Percentiles rank a stretch among this genome's conserved stretches.
These are phyloP conservation scores for Carterocephalus palaemon DNA, from an alignment of 2,888 invertebrate genomes.

Conservation along the genomic window DNA sequence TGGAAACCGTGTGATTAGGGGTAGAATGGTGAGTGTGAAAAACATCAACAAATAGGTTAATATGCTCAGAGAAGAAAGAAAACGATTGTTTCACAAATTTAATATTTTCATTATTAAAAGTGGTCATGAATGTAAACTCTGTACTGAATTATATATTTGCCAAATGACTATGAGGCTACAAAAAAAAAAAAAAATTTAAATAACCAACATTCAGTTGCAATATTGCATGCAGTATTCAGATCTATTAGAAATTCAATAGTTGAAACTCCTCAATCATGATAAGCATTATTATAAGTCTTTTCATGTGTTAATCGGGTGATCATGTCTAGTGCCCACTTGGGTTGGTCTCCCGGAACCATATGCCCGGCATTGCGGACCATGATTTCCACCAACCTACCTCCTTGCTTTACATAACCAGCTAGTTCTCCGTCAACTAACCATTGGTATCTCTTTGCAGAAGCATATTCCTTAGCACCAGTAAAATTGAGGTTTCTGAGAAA, in stretches of 20 bases:
- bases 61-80: too few species aligned
- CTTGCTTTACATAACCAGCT: constrained; percentile 87
- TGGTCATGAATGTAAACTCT: too few species aligned
- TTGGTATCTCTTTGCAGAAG: constrained; percentile 80
- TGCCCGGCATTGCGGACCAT: constrained; percentile 89
- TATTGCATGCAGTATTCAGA: too few species aligned
- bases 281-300: constrained; percentile 54
- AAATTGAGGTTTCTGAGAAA: constrained; percentile 87
- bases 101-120: too few species aligned
- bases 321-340: constrained; percentile 86
- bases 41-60: too few species aligned
- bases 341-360: constrained; percentile 89
- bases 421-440: constrained; percentile 85
- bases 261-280: not conserved
- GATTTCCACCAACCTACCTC: constrained; percentile 85
- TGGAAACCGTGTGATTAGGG: too few species aligned
- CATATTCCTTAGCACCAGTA: constrained; percentile 81
- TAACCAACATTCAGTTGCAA: too few species aligned
- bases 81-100: too few species aligned
- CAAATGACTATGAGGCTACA: too few species aligned
- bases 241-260: not conserved
- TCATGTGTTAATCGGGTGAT: constrained; percentile 83
- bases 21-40: too few species aligned
- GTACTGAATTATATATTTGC: too few species aligned
- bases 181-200: too few species aligned